Conservation (phyloP, 1,140 invertebrate species). For the Drosophila pseudoobscura region DNA sequence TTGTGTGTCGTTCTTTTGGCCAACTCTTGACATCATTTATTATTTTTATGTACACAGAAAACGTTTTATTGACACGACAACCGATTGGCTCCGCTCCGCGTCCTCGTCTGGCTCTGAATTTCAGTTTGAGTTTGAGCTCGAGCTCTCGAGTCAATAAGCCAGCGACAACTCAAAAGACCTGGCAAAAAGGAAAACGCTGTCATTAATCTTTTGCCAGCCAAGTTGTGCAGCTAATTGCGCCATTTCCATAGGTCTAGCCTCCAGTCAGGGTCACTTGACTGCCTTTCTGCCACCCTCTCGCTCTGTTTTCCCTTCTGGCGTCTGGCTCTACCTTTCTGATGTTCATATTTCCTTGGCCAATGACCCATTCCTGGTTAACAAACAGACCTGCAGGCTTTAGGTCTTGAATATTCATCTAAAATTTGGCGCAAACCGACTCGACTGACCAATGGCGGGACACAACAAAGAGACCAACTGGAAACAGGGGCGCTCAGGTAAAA, state of each 20-base stretch:
- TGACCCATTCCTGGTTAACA: conserved; percentile 28
- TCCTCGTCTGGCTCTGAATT: conserved; percentile 1
- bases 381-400: conserved; percentile 58
- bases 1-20: conserved; percentile 38
- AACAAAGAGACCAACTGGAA: conserved; percentile 18
- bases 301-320: conserved; percentile 3
- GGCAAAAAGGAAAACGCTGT: conserved; percentile 34
- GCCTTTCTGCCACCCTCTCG: background rate
- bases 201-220: conserved; percentile 71
- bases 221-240: conserved; percentile 77
- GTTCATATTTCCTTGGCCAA: conserved; percentile 30
- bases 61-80: conserved; percentile 71
- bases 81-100: conserved; percentile 37
- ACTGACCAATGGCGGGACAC: too few species aligned
- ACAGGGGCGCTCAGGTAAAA: conserved; percentile 51
- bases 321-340: background rate
- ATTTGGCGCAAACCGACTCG: conserved; percentile 23
- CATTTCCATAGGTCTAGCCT: conserved; percentile 61
- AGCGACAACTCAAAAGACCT: conserved; percentile 54
- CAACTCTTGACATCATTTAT: conserved; percentile 65
- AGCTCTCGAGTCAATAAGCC: conserved; percentile 60
- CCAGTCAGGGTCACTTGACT: conserved; percentile 47
- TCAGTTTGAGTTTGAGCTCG: too few species aligned
- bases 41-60: conserved; percentile 71
- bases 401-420: conserved; percentile 57